These are phyloP conservation scores for Amniataba percoides DNA, from an alignment of 2,797 vertebrate species.

Conservation along the genomic window DNA sequence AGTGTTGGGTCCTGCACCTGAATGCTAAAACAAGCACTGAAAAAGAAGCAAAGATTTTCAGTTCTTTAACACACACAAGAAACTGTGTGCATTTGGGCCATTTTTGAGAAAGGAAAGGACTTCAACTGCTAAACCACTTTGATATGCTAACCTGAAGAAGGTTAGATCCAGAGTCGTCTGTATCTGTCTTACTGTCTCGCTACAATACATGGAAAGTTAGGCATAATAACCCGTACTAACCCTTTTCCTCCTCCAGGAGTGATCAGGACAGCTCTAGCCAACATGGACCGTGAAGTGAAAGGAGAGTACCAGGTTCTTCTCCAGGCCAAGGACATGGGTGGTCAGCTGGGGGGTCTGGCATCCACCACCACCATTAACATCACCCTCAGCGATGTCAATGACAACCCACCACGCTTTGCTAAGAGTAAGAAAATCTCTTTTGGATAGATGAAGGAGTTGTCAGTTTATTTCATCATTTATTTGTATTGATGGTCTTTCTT, in stretches of 20 bases:
- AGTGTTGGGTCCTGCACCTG: neutral
- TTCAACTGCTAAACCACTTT: neutral
- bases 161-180: neutral
- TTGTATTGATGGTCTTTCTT: neutral
- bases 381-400: conserved; percentile 94
- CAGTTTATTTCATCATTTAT: neutral
- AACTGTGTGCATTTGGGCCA: too few species aligned
- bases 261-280: conserved; percentile 93
- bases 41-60: conserved; percentile 7
- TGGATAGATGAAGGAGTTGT: rapidly evolving
- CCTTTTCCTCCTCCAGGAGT: conserved; percentile 82
- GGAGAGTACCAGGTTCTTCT: conserved; percentile 94
- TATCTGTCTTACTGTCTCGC: neutral
- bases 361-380: conserved; percentile 94
- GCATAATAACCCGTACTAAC: neutral
- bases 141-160: neutral
- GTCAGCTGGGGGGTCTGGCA: conserved; percentile 94
- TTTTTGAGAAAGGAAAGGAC: too few species aligned
- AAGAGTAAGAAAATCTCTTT: conserved; percentile 86
- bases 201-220: neutral
- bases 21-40: conserved; percentile 32
- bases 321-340: conserved; percentile 97
- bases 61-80: neutral
- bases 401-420: conserved; percentile 95
- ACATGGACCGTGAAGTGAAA: conserved; percentile 97